Evolutionary conservation across 2,888 invertebrate species (phyloP).

Genomic region (Hipparchia semele): DNA sequence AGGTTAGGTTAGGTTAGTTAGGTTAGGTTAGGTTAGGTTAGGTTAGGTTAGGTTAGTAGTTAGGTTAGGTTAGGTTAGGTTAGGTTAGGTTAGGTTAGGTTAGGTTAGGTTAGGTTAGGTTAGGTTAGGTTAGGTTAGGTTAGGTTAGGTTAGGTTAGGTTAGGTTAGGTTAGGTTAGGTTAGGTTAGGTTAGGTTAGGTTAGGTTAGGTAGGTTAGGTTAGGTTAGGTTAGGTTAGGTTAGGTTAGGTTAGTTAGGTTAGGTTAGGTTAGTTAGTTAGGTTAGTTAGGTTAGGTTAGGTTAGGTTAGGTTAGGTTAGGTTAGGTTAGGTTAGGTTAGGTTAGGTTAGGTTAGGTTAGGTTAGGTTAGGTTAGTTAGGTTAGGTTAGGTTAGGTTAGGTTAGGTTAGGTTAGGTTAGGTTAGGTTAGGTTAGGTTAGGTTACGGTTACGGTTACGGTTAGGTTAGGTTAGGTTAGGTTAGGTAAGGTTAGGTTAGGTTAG

Average conservation of each 20-base stretch:
- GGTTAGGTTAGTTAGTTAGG: conserved; percentile 37
- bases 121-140: conserved; percentile 35
- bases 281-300: conserved; percentile 32
- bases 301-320: conserved; percentile 34
- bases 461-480: conserved; percentile 48
- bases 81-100: conserved; percentile 37
- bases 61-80: conserved; percentile 42
- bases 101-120: conserved; percentile 35
- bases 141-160: conserved; percentile 43
- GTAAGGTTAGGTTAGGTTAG: conserved; percentile 48
- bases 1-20: conserved; percentile 38
- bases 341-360: conserved; percentile 27
- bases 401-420: conserved; percentile 46
- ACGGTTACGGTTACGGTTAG: conserved; percentile 42
- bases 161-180: conserved; percentile 43
- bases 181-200: conserved; percentile 36
- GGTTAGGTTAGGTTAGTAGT: conserved; percentile 41
- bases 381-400: conserved; percentile 40
- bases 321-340: conserved; percentile 39
- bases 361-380: conserved; percentile 43
- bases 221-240: conserved; percentile 38
- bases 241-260: conserved; percentile 34
- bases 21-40: conserved; percentile 42
- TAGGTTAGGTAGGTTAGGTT: conserved; percentile 33
- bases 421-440: conserved; percentile 48